Evolutionary conservation across 2,113 vertebrate genomes (phyloP).

Genomic region (Ictalurus furcatus): DNA sequence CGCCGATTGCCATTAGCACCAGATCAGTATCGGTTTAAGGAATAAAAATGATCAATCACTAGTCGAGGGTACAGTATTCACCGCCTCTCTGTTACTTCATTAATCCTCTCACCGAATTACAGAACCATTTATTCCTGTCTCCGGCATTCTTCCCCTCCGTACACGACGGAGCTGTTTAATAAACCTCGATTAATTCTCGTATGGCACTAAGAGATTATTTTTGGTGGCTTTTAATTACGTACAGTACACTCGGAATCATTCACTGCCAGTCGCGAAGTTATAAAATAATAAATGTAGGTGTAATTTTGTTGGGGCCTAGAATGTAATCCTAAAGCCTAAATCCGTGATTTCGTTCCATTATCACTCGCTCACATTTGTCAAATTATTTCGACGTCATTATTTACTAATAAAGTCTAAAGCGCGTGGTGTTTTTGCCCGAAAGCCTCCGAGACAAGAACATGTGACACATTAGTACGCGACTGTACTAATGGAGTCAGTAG

Average conservation of each 20-base stretch:
- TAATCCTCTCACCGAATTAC: slow-evolving; percentile 38
- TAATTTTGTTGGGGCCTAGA: neutral
- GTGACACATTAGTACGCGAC: slow-evolving; percentile 9
- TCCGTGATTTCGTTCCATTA: slow-evolving; percentile 20
- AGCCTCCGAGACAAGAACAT: slow-evolving; percentile 17
- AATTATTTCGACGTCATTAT: slow-evolving; percentile 29
- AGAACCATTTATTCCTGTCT: slow-evolving; percentile 56
- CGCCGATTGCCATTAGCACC: neutral
- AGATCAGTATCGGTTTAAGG: slow-evolving; percentile 23
- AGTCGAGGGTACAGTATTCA: neutral
- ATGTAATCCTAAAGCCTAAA: slow-evolving; percentile 13
- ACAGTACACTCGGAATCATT: slow-evolving; percentile 65
- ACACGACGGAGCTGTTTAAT: slow-evolving; percentile 68
- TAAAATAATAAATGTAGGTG: slow-evolving; percentile 12
- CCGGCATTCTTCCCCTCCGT: slow-evolving; percentile 58
- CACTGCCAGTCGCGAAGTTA: slow-evolving; percentile 61
- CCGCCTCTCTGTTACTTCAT: slow-evolving; percentile 30
- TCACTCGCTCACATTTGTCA: neutral
- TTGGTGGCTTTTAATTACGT: slow-evolving; percentile 67
- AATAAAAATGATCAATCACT: slow-evolving; percentile 6
- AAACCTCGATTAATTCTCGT: slow-evolving; percentile 67
- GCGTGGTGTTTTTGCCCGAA: slow-evolving; percentile 8
- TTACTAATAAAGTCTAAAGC: slow-evolving; percentile 25
- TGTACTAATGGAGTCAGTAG: slow-evolving; percentile 26
- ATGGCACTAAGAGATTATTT: slow-evolving; percentile 64